Evolutionary conservation across 1,140 invertebrate genomes (phyloP).

Genomic region (Lineus longissimus): DNA sequence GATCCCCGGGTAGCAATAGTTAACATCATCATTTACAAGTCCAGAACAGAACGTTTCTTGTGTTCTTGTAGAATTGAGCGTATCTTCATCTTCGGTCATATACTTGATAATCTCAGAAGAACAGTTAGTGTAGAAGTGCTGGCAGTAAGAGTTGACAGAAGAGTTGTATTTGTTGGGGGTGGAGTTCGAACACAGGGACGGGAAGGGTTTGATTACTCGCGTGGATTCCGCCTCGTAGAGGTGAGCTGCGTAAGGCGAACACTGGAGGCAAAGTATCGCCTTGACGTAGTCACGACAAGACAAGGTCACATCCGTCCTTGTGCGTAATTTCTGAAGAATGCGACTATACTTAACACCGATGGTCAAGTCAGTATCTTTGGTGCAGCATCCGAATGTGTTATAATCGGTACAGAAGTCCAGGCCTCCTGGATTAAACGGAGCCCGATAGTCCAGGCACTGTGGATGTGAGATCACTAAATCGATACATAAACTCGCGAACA

Average conservation of each 20-base stretch:
- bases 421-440: conserved; percentile 33
- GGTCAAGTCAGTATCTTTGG: conserved; percentile 19
- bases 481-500: no score
- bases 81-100: conserved; percentile 21
- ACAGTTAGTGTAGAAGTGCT: conserved; percentile 28
- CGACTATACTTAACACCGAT: conserved; percentile 7
- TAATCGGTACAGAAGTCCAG: conserved; percentile 41
- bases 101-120: conserved; percentile 21
- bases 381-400: conserved; percentile 41
- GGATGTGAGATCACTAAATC: conserved; percentile 26
- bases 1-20: conserved; percentile 48
- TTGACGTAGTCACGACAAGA: conserved; percentile 26
- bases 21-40: conserved; percentile 27
- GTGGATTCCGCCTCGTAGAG: conserved; percentile 36
- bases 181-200: conserved; percentile 15
- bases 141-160: conserved; percentile 41
- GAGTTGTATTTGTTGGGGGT: conserved; percentile 8
- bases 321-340: neutral
- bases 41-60: conserved; percentile 30
- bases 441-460: conserved; percentile 44
- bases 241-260: conserved; percentile 45
- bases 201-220: conserved; percentile 6
- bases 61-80: conserved; percentile 2
- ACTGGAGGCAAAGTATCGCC: conserved; percentile 38
- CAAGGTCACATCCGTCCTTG: neutral